phyloP scores from a whole-genome alignment of 2,113 vertebrate species.

The Chelonoidis abingdonii region DNA sequence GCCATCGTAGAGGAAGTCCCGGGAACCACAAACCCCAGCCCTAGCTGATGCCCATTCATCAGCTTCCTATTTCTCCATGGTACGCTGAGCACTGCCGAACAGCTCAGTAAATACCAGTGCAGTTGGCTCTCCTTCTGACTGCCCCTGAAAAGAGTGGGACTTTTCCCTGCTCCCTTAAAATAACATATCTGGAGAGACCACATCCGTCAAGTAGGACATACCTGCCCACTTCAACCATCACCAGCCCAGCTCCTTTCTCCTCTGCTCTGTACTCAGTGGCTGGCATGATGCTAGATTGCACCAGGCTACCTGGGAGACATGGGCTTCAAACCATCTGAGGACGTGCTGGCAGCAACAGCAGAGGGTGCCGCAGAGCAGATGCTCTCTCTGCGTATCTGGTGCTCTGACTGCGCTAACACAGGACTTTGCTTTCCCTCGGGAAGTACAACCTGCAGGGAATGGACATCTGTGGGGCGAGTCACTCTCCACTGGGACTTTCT shows the following conservation, averaged over 20 bases:
- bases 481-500: not conserved
- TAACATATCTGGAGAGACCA: not conserved
- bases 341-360: not conserved
- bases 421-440: not conserved
- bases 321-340: not conserved
- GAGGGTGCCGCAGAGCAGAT: not conserved
- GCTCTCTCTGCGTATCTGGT: not conserved
- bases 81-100: not conserved
- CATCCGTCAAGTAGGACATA: not conserved
- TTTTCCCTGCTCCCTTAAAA: not conserved
- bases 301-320: not conserved
- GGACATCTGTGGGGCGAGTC: not conserved
- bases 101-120: not conserved
- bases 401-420: not conserved
- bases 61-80: not conserved
- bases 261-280: not conserved
- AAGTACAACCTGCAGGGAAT: not conserved
- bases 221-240: not conserved
- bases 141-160: not conserved
- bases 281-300: too few species aligned
- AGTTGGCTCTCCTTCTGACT: not conserved
- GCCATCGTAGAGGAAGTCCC: not conserved
- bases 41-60: not conserved
- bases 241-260: not conserved
- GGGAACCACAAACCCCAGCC: not conserved